Percentiles rank a stretch among this genome's conserved stretches.
These are phyloP conservation scores for Drosophila ficusphila DNA, from an alignment of 1,140 invertebrate species.

Conservation along the genomic window DNA sequence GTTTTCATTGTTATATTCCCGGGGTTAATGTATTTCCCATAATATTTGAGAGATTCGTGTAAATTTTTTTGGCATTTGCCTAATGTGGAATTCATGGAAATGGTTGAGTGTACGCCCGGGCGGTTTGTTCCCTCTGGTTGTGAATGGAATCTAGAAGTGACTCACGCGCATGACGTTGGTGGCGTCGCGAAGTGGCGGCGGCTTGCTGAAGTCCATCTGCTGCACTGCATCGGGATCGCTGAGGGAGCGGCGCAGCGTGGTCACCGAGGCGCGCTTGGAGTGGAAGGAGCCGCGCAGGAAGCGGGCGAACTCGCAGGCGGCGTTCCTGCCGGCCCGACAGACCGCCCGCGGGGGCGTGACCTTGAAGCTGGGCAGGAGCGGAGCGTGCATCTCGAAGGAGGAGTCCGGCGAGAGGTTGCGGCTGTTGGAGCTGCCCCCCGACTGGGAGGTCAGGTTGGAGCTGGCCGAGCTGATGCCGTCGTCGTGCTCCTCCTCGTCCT, in stretches of 20 bases:
- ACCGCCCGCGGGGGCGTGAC: conserved; percentile 71
- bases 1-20: too few relatives aligned
- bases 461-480: conserved; percentile 75
- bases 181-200: conserved; percentile 54
- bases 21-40: not conserved
- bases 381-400: conserved; percentile 81
- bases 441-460: conserved; percentile 64
- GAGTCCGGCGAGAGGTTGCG: conserved; percentile 77
- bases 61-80: not conserved
- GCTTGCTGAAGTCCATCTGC: conserved; percentile 74
- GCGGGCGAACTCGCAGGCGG: conserved; percentile 72
- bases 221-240: conserved; percentile 79
- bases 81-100: not conserved
- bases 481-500: conserved; percentile 65
- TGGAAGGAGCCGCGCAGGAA: conserved; percentile 77
- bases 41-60: not conserved
- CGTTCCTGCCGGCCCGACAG: conserved; percentile 52
- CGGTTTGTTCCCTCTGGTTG: not conserved
- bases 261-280: conserved; percentile 74
- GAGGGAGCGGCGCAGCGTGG: conserved; percentile 68
- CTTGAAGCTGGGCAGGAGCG: conserved; percentile 80
- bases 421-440: conserved; percentile 48
- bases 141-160: conserved; percentile 69
- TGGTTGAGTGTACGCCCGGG: not conserved
- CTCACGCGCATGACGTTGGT: conserved; percentile 77